These are phyloP conservation scores for Buathra laborator DNA, from an alignment of 2,888 invertebrate genomes.

Conservation along the genomic window DNA sequence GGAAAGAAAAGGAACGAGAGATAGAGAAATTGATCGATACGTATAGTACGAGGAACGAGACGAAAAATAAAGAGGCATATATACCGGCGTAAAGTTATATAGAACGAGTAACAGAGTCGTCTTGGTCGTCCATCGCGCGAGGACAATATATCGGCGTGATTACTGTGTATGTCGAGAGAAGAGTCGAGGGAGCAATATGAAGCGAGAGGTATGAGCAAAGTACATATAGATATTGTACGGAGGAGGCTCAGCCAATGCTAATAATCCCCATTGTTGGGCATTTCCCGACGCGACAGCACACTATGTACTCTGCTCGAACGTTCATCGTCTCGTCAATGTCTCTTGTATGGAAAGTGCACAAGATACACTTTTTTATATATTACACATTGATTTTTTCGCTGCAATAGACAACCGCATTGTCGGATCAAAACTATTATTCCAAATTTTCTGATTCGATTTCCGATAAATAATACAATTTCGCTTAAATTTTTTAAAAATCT, in stretches of 20 bases:
- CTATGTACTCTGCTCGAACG: slow-evolving; percentile 48
- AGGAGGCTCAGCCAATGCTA: slow-evolving; percentile 81
- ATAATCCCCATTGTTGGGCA: slow-evolving; percentile 81
- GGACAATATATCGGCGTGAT: slow-evolving; percentile 82
- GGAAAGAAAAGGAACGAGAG: slow-evolving; percentile 29
- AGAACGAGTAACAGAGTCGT: slow-evolving; percentile 60
- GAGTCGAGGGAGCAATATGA: slow-evolving; percentile 80
- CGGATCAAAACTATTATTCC: not conserved
- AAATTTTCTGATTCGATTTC: not conserved
- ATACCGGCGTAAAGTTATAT: slow-evolving; percentile 58
- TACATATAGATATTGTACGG: slow-evolving; percentile 54
- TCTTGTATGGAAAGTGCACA: slow-evolving; percentile 45
- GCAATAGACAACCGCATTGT: not conserved
- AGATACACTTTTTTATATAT: slow-evolving; percentile 7
- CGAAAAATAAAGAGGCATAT: slow-evolving; percentile 20
- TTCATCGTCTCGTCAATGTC: slow-evolving; percentile 41
- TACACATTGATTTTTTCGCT: not conserved
- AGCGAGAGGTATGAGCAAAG: slow-evolving; percentile 62
- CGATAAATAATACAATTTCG: no score
- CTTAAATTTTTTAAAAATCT: no score
- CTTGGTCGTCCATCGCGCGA: slow-evolving; percentile 55
- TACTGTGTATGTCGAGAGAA: slow-evolving; percentile 81
- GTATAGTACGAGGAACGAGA: slow-evolving; percentile 1
- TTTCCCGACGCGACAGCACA: slow-evolving; percentile 36
- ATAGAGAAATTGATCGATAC: slow-evolving; percentile 33